phyloP scores from a whole-genome alignment of 2,888 invertebrate species.

The Aleiodes alternator region DNA sequence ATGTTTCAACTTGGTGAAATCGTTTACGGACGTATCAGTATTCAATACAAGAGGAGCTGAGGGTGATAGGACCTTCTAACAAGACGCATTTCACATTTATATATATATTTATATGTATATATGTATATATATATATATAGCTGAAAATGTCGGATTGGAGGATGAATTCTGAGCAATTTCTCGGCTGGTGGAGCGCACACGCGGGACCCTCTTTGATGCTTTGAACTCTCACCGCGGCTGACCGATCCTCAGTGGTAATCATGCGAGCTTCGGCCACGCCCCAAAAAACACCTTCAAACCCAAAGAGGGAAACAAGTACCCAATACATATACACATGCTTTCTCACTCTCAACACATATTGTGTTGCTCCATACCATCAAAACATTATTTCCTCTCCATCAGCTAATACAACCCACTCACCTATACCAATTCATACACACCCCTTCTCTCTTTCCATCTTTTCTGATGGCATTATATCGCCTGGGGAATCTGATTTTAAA shows the following conservation, averaged over 20 bases:
- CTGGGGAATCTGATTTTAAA: conserved; percentile 65
- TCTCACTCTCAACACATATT: conserved; percentile 37
- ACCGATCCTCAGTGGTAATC: conserved; percentile 75
- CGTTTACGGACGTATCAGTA: conserved; percentile 7
- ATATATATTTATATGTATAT: background rate
- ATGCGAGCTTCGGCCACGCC: conserved; percentile 74
- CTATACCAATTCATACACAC: background rate
- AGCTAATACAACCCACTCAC: conserved; percentile 1
- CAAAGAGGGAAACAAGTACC: conserved; percentile 27
- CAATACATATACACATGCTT: conserved; percentile 13
- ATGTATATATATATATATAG: background rate
- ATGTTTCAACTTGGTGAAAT: conserved; percentile 7
- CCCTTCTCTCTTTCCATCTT: background rate
- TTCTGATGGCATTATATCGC: conserved; percentile 18
- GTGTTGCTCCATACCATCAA: conserved; percentile 6
- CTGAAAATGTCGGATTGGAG: conserved; percentile 53
- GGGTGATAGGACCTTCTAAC: conserved; percentile 39
- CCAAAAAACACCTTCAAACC: conserved; percentile 72
- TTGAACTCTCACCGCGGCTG: conserved; percentile 75
- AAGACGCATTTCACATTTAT: conserved; percentile 18
- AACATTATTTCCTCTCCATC: conserved; percentile 33
- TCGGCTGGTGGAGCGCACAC: conserved; percentile 63
- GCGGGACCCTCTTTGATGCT: conserved; percentile 74
- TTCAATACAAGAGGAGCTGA: conserved; percentile 14
- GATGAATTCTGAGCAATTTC: conserved; percentile 74